A percentile compares a stretch with the other conserved stretches of the same genome.
Conservation (phyloP, 30 jellyfish, hydroid and myxozoan genomes). For the Turritopsis rubra region DNA sequence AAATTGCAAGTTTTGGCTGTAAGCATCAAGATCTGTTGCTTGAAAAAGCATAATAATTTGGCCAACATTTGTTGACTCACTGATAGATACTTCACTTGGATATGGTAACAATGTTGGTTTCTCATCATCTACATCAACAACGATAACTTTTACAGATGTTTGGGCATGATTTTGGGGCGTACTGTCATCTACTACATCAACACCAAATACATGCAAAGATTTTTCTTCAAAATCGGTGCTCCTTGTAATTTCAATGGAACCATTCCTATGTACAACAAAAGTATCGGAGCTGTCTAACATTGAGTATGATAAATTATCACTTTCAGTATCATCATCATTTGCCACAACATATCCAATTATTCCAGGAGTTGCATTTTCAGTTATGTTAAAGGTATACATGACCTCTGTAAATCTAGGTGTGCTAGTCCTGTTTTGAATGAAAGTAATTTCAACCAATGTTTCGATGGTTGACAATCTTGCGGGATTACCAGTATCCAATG, state of each 20-base stretch:
- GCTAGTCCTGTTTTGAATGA: neutral
- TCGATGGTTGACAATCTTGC: neutral
- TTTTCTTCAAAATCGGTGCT: neutral
- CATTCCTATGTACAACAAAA: neutral
- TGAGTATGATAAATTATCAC: neutral
- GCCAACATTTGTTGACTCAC: neutral
- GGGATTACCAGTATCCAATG: neutral
- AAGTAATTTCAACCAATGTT: neutral
- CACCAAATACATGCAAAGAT: neutral
- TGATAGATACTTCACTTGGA: neutral
- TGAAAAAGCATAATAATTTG: neutral
- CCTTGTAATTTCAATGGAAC: neutral
- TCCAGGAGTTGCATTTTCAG: neutral
- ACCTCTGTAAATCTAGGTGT: neutral
- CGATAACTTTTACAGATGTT: neutral
- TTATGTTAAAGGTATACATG: neutral
- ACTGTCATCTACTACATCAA: neutral
- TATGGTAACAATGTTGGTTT: neutral
- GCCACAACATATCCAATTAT: slow-evolving; percentile 5
- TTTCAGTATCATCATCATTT: neutral
- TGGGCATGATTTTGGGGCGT: neutral
- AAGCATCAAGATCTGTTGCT: slow-evolving; percentile 6
- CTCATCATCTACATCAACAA: neutral
- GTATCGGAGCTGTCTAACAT: neutral
- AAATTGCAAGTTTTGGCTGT: neutral